Conservation (phyloP, 92 coral and sea anemone genomes). For the Siderastrea siderea region DNA sequence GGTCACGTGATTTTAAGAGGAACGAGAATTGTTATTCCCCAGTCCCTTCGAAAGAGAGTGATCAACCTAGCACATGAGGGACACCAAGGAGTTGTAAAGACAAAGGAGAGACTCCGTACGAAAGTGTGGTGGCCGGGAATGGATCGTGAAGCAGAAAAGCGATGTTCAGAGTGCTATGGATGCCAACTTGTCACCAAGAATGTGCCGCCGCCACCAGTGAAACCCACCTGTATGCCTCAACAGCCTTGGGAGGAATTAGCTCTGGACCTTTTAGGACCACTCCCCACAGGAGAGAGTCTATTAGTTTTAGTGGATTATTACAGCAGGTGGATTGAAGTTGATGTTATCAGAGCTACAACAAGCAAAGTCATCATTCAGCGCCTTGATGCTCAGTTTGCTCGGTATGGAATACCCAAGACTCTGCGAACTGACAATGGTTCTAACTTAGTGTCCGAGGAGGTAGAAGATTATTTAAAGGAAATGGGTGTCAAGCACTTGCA, state of each 20-base stretch:
- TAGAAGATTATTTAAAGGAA: conserved; percentile 46
- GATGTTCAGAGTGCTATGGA: no score
- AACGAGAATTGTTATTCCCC: no score
- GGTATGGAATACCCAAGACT: conserved; percentile 49
- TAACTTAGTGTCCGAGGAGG: conserved; percentile 49
- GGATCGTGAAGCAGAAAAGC: no score
- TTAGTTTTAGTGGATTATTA: conserved; percentile 62
- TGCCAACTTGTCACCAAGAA: no score
- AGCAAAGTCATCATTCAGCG: conserved; percentile 41
- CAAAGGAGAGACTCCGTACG: no score
- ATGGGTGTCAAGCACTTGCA: conserved; percentile 14
- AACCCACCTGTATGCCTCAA: conserved; percentile 52
- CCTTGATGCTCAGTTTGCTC: conserved; percentile 59
- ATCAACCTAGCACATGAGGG: no score
- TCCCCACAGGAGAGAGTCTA: conserved; percentile 65
- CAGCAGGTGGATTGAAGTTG: conserved; percentile 71
- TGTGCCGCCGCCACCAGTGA: no score
- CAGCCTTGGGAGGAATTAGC: conserved; percentile 70
- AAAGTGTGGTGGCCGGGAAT: no score
- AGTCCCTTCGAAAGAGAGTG: no score
- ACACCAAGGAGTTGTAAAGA: no score
- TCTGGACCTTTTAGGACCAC: conserved; percentile 54
- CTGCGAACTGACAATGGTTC: conserved; percentile 56
- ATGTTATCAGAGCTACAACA: conserved; percentile 50
- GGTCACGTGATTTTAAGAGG: no score